phyloP scores from a whole-genome alignment of 2,797 vertebrate species.

The Glossophaga mutica region DNA sequence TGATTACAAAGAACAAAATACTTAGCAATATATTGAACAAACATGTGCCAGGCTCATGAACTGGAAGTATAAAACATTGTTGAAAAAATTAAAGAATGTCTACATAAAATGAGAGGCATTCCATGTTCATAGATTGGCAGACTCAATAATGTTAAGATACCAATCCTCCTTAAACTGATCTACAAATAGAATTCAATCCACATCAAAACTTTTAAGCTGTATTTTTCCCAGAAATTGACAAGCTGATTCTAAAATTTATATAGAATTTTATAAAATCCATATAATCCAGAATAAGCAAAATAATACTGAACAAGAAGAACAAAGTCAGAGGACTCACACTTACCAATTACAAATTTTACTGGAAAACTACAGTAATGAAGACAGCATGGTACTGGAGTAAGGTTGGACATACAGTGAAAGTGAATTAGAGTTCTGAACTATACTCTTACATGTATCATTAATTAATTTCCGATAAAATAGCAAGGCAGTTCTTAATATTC shows the following conservation, averaged over 20 bases:
- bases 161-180: background rate
- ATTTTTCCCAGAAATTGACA: background rate
- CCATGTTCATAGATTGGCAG: background rate
- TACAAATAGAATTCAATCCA: background rate
- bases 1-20: background rate
- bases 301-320: background rate
- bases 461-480: background rate
- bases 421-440: background rate
- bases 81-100: background rate
- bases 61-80: background rate
- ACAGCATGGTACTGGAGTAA: background rate
- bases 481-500: background rate
- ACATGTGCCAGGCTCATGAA: background rate
- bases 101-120: background rate
- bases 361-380: background rate
- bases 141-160: background rate
- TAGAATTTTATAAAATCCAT: background rate
- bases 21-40: background rate
- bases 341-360: background rate
- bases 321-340: background rate
- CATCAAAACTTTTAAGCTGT: background rate
- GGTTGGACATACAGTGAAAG: background rate
- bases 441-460: background rate
- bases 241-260: background rate
- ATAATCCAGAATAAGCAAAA: background rate